Percentiles rank a stretch among this genome's conserved stretches.
Evolutionary conservation across 2,797 vertebrate genomes (phyloP).

Genomic region (Diplodus puntazzo): DNA sequence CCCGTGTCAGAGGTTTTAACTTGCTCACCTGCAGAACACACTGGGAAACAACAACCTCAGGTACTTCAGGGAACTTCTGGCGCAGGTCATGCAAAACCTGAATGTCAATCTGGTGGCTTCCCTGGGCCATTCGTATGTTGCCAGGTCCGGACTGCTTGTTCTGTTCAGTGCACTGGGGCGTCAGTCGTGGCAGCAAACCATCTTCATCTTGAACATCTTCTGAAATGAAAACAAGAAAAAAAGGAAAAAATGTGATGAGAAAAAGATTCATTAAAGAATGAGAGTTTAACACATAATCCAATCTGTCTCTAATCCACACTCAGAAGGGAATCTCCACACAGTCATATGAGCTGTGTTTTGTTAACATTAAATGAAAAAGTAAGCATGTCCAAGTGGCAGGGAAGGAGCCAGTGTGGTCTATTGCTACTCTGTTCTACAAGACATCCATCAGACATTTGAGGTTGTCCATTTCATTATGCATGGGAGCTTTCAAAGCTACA

Average conservation of each 20-base stretch:
- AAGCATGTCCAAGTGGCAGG: conserved; percentile 5
- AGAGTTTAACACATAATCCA: not conserved
- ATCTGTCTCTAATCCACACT: not conserved
- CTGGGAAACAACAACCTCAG: conserved; percentile 97
- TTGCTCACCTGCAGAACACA: conserved; percentile 94
- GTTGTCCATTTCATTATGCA: conserved; percentile 44
- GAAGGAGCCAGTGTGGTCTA: conserved; percentile 24
- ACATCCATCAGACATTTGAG: conserved; percentile 45
- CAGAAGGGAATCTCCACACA: not conserved
- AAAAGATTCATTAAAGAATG: not conserved
- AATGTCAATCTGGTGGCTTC: conserved; percentile 99
- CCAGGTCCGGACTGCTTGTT: conserved; percentile 89
- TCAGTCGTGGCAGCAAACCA: conserved; percentile 86
- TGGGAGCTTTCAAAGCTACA: conserved; percentile 56
- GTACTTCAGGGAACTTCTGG: conserved; percentile 99
- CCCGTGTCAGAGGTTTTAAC: not conserved
- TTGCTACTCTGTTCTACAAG: conserved; percentile 23
- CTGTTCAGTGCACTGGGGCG: conserved; percentile 86
- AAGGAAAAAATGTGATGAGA: not conserved
- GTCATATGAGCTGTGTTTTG: conserved; percentile 16
- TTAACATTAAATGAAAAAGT: conserved; percentile 36
- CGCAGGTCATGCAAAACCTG: conserved; percentile 99
- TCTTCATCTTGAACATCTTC: conserved; percentile 93
- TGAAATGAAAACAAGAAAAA: conserved; percentile 69
- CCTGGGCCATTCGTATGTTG: conserved; percentile 99